Conservation (phyloP, 2,888 invertebrate species). For the Eubasilissa splendida region DNA sequence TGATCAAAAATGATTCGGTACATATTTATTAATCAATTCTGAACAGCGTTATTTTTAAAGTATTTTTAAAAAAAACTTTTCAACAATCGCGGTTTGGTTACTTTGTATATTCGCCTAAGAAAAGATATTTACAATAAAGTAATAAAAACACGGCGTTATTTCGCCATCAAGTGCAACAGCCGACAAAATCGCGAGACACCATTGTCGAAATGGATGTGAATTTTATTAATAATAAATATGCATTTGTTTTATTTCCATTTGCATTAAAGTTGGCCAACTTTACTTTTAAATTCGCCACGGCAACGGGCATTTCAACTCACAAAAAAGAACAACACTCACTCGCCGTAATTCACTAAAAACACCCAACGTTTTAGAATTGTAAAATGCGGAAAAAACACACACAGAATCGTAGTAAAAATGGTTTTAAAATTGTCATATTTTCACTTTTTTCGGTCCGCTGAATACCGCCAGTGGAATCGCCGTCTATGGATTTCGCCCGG, state of each 20-base stretch:
- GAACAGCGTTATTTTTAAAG: too few relatives aligned
- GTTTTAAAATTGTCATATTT: slow-evolving; percentile 17
- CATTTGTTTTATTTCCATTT: not conserved
- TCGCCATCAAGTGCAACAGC: too few relatives aligned
- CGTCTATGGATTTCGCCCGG: too few relatives aligned
- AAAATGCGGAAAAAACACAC: slow-evolving; percentile 6
- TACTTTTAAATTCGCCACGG: not conserved
- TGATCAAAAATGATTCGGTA: too few relatives aligned
- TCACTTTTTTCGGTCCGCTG: slow-evolving; percentile 31
- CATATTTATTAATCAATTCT: too few relatives aligned
- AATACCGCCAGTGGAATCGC: too few relatives aligned
- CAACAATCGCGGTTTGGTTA: too few relatives aligned
- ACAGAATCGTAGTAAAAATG: not conserved
- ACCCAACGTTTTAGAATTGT: not conserved
- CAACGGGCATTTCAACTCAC: not conserved
- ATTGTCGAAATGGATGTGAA: not conserved
- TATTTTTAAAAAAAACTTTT: too few relatives aligned
- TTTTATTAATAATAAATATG: not conserved
- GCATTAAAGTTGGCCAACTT: slow-evolving; percentile 7
- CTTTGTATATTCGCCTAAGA: too few relatives aligned
- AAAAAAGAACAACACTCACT: slow-evolving; percentile 11
- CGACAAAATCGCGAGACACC: too few relatives aligned
- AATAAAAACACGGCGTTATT: too few relatives aligned
- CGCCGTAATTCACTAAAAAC: slow-evolving; percentile 1
- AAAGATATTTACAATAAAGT: too few relatives aligned